Evolutionary conservation across 1,140 invertebrate genomes (phyloP).

Genomic region (Bombus haemorrhoidalis): DNA sequence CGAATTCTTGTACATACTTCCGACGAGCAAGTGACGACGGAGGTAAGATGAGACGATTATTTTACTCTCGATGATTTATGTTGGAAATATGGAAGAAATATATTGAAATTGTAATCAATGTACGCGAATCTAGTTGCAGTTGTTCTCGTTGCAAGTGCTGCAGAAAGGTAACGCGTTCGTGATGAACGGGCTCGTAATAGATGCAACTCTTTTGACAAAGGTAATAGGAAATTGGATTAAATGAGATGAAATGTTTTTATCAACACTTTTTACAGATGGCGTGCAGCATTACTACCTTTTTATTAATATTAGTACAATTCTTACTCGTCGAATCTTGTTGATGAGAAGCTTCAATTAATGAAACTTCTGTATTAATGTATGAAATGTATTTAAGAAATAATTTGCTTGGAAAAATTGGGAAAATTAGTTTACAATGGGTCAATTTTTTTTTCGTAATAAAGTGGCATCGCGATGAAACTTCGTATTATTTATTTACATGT

Average conservation of each 20-base stretch:
- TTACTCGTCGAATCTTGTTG: background rate
- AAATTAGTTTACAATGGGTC: background rate
- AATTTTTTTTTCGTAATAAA: background rate
- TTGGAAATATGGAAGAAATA: too few species aligned
- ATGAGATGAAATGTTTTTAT: background rate
- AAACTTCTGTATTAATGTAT: background rate
- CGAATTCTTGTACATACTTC: conserved; percentile 66
- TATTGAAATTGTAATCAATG: background rate
- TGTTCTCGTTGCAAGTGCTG: conserved; percentile 71
- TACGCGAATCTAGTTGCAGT: conserved; percentile 58
- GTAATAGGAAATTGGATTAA: conserved; percentile 31
- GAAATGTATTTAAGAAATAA: background rate
- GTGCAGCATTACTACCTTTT: conserved; percentile 60
- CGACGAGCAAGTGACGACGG: conserved; percentile 70
- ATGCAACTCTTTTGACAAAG: conserved; percentile 61
- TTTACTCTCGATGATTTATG: background rate
- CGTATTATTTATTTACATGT: background rate
- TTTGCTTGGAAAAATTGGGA: background rate
- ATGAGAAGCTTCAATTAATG: background rate
- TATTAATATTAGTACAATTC: conserved; percentile 69
- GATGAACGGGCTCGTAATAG: conserved; percentile 61
- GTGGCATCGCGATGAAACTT: background rate
- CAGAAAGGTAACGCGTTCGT: conserved; percentile 63
- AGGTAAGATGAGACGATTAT: conserved; percentile 59
- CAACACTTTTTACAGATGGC: conserved; percentile 50